Percentiles rank a stretch among this genome's conserved stretches.
phyloP scores from a whole-genome alignment of 2,888 invertebrate species.

The Parnassius apollo region DNA sequence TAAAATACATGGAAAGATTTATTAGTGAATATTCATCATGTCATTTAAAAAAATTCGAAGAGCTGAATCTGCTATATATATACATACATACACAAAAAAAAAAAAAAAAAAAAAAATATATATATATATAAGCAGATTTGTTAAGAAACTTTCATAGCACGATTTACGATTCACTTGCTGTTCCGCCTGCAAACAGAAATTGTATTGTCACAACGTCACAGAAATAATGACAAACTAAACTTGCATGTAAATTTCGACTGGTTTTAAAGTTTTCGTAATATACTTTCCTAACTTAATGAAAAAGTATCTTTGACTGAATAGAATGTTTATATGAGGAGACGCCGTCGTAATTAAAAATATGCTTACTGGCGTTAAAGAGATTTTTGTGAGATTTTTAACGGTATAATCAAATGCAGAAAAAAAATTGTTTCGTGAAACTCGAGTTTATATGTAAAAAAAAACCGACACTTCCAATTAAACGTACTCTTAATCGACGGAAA shows the following conservation, averaged over 20 bases:
- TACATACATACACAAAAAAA: too few relatives aligned
- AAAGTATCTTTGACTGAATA: background rate
- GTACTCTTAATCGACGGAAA: too few relatives aligned
- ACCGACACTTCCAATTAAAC: too few relatives aligned
- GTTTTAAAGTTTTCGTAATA: too few relatives aligned
- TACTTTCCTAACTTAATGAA: background rate
- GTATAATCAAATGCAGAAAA: background rate
- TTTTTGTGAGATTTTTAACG: background rate
- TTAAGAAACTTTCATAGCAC: too few relatives aligned
- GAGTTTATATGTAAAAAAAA: background rate
- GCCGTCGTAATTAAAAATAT: background rate
- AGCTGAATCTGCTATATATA: too few relatives aligned
- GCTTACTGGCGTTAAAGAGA: background rate
- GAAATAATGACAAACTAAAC: too few relatives aligned
- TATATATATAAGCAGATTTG: too few relatives aligned
- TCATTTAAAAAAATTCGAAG: too few relatives aligned
- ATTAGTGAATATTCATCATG: background rate
- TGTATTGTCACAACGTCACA: too few relatives aligned
- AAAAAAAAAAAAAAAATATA: too few relatives aligned
- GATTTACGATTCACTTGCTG: background rate
- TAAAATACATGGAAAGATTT: background rate
- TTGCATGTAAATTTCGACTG: too few relatives aligned
- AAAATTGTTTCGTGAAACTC: background rate
- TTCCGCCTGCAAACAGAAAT: background rate
- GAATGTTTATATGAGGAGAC: constrained; percentile 15